These are phyloP conservation scores for Crotalus viridis DNA, from an alignment of 2,113 vertebrate genomes.

Conservation along the genomic window DNA sequence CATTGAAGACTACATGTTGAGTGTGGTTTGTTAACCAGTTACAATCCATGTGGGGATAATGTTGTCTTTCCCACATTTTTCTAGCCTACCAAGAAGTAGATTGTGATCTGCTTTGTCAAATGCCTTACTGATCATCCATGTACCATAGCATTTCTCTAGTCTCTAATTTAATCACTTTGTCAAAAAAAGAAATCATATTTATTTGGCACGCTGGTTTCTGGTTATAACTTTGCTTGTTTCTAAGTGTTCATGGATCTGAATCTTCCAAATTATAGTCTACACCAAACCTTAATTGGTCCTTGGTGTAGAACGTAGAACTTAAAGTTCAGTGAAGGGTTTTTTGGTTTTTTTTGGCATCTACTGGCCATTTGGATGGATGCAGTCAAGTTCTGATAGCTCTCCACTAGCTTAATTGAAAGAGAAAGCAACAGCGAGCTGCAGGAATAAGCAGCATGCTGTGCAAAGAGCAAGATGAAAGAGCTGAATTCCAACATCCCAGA, in stretches of 20 bases:
- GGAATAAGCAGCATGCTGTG: not conserved
- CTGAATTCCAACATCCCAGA: not conserved
- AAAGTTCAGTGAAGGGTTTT: not conserved
- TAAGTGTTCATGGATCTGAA: not conserved
- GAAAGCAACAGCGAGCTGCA: not conserved
- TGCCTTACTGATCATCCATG: not conserved
- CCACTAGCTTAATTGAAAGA: not conserved
- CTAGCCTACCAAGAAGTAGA: not conserved
- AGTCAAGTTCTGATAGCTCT: not conserved
- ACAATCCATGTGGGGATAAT: not conserved
- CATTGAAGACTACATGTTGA: not conserved
- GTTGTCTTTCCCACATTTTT: not conserved
- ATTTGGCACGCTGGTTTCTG: not conserved
- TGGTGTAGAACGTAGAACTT: not conserved
- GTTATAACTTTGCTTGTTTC: not conserved
- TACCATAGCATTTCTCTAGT: not conserved
- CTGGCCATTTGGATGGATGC: not conserved
- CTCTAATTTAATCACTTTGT: not conserved
- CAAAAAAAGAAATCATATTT: not conserved
- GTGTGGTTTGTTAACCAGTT: not conserved
- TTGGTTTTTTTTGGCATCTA: not conserved
- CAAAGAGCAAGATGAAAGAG: not conserved
- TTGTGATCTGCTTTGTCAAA: not conserved
- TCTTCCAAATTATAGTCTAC: not conserved
- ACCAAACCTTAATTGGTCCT: not conserved